Conservation (phyloP, 2,888 invertebrate species). For the Miltochrista miniata region DNA sequence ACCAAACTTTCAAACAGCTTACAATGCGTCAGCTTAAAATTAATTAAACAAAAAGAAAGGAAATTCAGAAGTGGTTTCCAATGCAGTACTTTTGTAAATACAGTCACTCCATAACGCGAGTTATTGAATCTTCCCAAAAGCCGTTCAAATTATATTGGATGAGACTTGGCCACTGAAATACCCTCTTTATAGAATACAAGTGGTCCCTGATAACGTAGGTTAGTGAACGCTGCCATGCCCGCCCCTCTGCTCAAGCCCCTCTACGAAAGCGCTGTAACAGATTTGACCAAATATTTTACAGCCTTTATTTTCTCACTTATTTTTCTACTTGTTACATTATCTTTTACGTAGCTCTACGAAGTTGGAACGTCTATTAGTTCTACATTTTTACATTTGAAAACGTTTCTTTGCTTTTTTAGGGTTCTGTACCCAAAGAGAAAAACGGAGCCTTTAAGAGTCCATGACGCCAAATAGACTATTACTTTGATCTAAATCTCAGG, state of each 20-base stretch:
- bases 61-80: background rate
- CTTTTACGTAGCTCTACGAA: background rate
- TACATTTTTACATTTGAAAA: no score
- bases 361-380: no score
- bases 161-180: slow-evolving; percentile 3
- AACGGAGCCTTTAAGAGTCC: no score
- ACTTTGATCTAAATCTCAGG: no score
- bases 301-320: background rate
- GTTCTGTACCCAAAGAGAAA: no score
- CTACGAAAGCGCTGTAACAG: background rate
- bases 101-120: background rate
- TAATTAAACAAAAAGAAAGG: no score
- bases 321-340: background rate
- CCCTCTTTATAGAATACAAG: slow-evolving; percentile 7
- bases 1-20: background rate
- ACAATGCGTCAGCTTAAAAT: no score
- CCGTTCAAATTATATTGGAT: slow-evolving; percentile 8
- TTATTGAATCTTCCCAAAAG: background rate
- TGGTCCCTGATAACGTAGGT: slow-evolving; percentile 4
- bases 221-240: background rate
- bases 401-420: no score
- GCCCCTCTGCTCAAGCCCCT: background rate
- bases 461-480: no score
- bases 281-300: slow-evolving; percentile 3
- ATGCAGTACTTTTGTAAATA: background rate